phyloP scores from a whole-genome alignment of 2,797 vertebrate genomes.

The Falco cherrug region DNA sequence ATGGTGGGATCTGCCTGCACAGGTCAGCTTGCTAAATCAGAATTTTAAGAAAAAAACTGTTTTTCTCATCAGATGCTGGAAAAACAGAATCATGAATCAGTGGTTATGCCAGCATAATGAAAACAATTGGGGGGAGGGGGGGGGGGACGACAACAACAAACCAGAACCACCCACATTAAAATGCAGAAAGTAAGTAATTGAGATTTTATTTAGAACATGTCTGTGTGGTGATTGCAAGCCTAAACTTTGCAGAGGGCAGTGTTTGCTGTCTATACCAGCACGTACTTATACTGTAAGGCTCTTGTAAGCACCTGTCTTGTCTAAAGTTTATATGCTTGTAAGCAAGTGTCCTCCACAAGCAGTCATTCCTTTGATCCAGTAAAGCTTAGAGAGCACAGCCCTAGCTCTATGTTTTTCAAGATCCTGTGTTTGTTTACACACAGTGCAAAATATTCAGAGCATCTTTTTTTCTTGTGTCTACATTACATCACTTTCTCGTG shows the following conservation, averaged over 20 bases:
- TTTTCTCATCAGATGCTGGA: conserved; percentile 28
- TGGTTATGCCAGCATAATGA: conserved; percentile 23
- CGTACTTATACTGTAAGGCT: background rate
- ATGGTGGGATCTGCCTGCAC: background rate
- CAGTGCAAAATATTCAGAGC: background rate
- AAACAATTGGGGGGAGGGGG: background rate
- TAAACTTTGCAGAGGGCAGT: background rate
- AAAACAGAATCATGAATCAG: background rate
- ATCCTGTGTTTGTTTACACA: background rate
- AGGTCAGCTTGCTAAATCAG: conserved; percentile 21
- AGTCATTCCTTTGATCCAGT: background rate
- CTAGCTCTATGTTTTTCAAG: background rate
- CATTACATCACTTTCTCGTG: background rate
- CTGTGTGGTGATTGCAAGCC: background rate
- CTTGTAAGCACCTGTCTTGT: background rate
- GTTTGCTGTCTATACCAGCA: background rate
- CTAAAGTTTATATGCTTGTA: background rate
- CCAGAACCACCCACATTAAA: background rate
- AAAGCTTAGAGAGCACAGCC: background rate
- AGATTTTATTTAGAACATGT: background rate
- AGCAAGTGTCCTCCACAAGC: background rate
- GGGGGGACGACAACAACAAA: no score
- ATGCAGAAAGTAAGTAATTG: background rate
- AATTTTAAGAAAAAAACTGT: background rate
- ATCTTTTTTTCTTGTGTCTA: background rate